Base-by-base conservation (phyloP, 2,888 invertebrate genomes). In the Drosophila emarginata region DNA sequence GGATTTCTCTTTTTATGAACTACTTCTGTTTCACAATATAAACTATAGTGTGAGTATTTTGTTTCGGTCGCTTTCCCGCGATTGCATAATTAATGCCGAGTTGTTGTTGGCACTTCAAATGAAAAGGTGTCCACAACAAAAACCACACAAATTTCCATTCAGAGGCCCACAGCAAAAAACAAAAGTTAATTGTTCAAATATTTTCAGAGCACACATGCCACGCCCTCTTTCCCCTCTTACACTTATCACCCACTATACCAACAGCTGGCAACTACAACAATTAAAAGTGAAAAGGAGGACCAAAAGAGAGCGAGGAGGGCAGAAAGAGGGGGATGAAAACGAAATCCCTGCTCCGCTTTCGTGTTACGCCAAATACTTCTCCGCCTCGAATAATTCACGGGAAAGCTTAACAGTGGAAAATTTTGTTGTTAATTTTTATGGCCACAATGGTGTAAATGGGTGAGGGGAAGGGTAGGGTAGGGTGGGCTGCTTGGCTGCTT, bases 111-210 rank as follows among this genome's bases (percentile, higher is more conserved):
- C 39, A 54, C 67, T 76, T 67, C 67, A 64, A 67, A 64, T 64
- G 56, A 57, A 67, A 73, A 65, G 67, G 61, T 72, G 68, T 67
- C 66, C 62, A 57, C 52, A 28, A 21, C 56, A 67, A 78, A 78
- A 73, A 58, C 64, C 69, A 50, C 70, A 64, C 73, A 62, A 61
- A 64, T 72, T 69, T 70, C 51, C 67, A 56, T 12, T 12, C 59
- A 40, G 52, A 40, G 64, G 39, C 45, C 63, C 61, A 28, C 60
- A 56, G 40, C 59, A 74, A 79, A 76, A 74, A 80, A 52, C 74
- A 71, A 58, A 77, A 74, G 72, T 74, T 76, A 80, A 76, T 77
- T 74, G 79, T 76, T 76, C 58, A 74, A 78, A 79, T 76, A 71
- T 74, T 77, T 74, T 62, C 68, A 64, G 74, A 52, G 53, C 66